Conservation (phyloP, 2,888 invertebrate species). For the Brachyptera putata region DNA sequence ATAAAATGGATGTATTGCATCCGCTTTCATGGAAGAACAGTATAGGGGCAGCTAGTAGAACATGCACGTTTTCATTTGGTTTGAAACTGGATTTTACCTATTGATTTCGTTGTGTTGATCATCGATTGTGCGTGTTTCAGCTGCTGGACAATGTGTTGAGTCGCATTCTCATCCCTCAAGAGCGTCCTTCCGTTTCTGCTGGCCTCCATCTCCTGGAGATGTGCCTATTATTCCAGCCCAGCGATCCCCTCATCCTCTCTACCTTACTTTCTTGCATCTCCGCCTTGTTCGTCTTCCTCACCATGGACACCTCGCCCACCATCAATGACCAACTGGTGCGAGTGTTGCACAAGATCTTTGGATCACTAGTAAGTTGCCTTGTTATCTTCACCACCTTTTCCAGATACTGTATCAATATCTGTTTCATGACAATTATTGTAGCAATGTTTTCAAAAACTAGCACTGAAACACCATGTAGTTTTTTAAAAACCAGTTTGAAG, state of each 20-base stretch:
- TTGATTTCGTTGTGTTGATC: too few species aligned
- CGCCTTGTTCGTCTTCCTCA: constrained; percentile 84
- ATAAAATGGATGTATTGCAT: too few species aligned
- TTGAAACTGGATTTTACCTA: too few species aligned
- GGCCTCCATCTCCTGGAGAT: constrained; percentile 74
- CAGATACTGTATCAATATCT: too few species aligned
- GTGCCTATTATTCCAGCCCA: constrained; percentile 70
- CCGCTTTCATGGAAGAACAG: too few species aligned
- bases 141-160: constrained; percentile 80
- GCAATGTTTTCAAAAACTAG: too few species aligned
- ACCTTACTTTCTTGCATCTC: constrained; percentile 87
- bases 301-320: constrained; percentile 65
- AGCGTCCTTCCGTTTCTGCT: constrained; percentile 68
- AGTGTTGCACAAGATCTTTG: constrained; percentile 85
- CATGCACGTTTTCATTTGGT: too few species aligned
- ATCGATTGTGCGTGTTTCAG: constrained; percentile 41
- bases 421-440: too few species aligned
- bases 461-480: too few species aligned
- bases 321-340: constrained; percentile 59
- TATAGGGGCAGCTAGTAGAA: too few species aligned
- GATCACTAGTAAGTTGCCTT: constrained; percentile 76
- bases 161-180: constrained; percentile 62
- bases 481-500: too few species aligned
- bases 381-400: too few species aligned
- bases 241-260: constrained; percentile 76